Evolutionary conservation across 2,797 vertebrate genomes (phyloP), one percentile per base, ranked within the genome.

Genomic region (Pygocentrus nattereri): DNA sequence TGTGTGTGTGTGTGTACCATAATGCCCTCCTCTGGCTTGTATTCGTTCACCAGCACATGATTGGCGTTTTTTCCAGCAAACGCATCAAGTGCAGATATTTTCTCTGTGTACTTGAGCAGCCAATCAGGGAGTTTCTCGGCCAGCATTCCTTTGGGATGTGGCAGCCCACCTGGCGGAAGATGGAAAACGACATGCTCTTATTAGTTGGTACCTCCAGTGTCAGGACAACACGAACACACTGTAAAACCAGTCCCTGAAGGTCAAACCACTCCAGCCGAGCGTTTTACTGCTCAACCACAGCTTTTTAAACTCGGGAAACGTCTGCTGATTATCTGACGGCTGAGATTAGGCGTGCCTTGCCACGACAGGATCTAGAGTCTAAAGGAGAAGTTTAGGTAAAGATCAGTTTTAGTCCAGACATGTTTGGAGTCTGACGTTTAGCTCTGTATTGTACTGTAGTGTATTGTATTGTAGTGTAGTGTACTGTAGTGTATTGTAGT

Each of bases 1-100:
- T 31, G 10, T n/a, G 59, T n/a, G 25, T 25, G 12, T 30, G 34
- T 19, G 23, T 23, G 38, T 91, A 95, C 95, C 97, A 98, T 97
- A 68, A 98, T 97, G 67, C 97, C 97, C 87, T 98, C 94, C 15
- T 96, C 96, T 23, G 88, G 90, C 77, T 92, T 93, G 78, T 98
- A 98, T 82, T 98, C 96, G n/a, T 98, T 98, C 84, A 98, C 95
- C 83, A 98, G 91, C 83, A 98, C 95, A 2, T 98, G 97, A 83
- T 98, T 98, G 64, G 97, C 96, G 0, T 68, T 82, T 77, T 94
- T 94, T 50, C 94, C 96, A n/a, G 91, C 88, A 82, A 98, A 98
- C 0, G 93, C 92, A 0, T 93, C 94, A 0, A 97, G 91, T 18
- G 91, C 88, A 56, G 97, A 97, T 7, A 98, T 94, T 61, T 93